Evolutionary conservation across 2,797 vertebrate genomes (phyloP), one percentile per base, ranked within the genome.

Genomic region (Fistularia tabacaria): DNA sequence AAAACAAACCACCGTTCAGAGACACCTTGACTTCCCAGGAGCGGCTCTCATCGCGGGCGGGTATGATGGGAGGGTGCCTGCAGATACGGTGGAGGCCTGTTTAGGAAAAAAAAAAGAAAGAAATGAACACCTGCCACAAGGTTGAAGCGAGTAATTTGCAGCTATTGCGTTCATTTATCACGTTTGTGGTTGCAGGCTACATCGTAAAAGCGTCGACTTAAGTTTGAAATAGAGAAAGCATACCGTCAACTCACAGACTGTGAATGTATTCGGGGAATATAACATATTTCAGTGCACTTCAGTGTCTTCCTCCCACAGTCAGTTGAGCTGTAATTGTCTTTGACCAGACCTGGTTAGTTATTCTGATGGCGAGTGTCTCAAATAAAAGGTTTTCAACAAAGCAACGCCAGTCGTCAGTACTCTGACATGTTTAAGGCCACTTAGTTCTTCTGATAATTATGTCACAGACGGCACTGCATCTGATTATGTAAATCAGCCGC

Each of bases 351-450:
- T 50, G 52, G 14, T 36, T 69, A 50, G 68, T 69, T 49, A 38
- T 47, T 12, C 40, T 53, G 52, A 48, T 49, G 56, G 49, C 54
- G 57, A 59, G 52, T 42, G 38, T 66, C 58, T 65, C 57, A 46
- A 48, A 44, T 13, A 42, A 47, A 10, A 43, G 64, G 58, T 55
- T 66, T 72, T 43, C 47, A 52, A 12, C 59, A 69, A 66, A 56
- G 51, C 66, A 41, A 64, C 71, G 67, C 80, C 80, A 80, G 62
- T 51, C 65, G 59, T 49, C 48, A 68, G 77, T 74, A 76, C 47
- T 47, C 44, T 66, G 66, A 61, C 57, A 14, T 74, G 54, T 56
- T 73, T 50, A 76, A 76, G 74, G 71, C 59, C 58, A 69, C 60
- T 71, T 62, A 73, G 54, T 56, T 50, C 64, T 37, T 14, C 43